Conservation (phyloP, 2,113 vertebrate genomes). For the Tragelaphus buxtoni region DNA sequence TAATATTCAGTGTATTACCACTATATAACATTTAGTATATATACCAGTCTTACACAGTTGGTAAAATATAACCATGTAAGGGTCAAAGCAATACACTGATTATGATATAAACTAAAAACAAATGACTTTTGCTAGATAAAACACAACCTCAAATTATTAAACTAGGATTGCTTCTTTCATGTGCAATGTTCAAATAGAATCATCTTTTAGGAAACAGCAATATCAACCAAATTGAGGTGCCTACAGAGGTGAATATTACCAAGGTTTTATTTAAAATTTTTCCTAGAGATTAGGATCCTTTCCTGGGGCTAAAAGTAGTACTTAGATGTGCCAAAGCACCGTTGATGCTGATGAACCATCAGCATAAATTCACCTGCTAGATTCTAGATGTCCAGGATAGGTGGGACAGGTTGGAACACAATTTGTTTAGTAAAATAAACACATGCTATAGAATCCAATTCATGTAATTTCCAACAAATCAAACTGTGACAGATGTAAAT, state of each 20-base stretch:
- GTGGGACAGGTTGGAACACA: not conserved
- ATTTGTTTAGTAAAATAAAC: slow-evolving; percentile 17
- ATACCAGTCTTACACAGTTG: slow-evolving; percentile 30
- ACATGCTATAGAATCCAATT: not conserved
- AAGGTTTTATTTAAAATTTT: not conserved
- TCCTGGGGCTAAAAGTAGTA: not conserved
- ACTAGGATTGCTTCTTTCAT: not conserved
- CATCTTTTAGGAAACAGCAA: not conserved
- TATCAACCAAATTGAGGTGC: not conserved
- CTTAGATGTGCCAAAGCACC: not conserved
- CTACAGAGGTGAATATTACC: not conserved
- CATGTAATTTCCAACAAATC: not conserved
- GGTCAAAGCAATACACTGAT: slow-evolving; percentile 10
- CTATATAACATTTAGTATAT: not conserved
- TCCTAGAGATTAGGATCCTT: not conserved
- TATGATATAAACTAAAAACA: slow-evolving; percentile 12
- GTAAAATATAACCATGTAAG: slow-evolving; percentile 64
- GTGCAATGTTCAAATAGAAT: not conserved
- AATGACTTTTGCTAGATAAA: not conserved
- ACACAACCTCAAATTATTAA: not conserved
- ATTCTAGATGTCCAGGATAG: not conserved
- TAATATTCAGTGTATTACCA: slow-evolving; percentile 61
- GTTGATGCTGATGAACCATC: not conserved
- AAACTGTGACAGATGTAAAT: not conserved
- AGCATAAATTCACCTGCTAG: not conserved